Conservation (phyloP, 2,113 vertebrate genomes). For the Delphinapterus leucas region DNA sequence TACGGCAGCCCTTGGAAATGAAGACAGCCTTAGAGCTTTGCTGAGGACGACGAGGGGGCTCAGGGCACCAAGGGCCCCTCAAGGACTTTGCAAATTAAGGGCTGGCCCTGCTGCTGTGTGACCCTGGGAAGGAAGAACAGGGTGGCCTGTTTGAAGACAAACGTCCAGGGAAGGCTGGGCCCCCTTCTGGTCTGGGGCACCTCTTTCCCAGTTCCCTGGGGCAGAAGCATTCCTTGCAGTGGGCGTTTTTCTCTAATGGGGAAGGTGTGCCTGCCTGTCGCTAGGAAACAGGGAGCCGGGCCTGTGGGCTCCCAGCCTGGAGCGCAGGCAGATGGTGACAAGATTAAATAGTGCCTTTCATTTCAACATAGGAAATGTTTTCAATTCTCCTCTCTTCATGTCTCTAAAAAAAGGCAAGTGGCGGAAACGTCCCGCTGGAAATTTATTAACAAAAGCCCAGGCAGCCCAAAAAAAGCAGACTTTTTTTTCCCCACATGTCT, state of each 20-base stretch:
- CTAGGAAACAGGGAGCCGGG: slow-evolving; percentile 67
- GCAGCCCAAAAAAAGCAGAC: slow-evolving; percentile 31
- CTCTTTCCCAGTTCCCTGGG: not conserved
- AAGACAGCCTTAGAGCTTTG: not conserved
- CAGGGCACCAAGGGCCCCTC: not conserved
- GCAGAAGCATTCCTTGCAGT: not conserved
- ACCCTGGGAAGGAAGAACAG: not conserved
- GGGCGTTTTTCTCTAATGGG: not conserved
- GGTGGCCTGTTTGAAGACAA: not conserved
- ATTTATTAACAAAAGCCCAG: slow-evolving; percentile 71
- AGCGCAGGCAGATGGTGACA: slow-evolving; percentile 73
- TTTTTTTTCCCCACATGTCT: not conserved
- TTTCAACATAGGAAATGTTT: slow-evolving; percentile 72
- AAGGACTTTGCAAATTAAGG: not conserved
- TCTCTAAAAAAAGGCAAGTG: slow-evolving; percentile 76
- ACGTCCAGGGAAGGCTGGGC: not conserved
- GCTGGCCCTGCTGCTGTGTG: not conserved
- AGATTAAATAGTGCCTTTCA: slow-evolving; percentile 76
- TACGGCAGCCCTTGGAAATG: not conserved
- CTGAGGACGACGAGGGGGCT: not conserved
- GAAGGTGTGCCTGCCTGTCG: slow-evolving; percentile 65
- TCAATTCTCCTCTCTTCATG: slow-evolving; percentile 60
- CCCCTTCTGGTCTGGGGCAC: not conserved
- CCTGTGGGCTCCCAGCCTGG: slow-evolving; percentile 57
- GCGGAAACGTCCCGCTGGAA: slow-evolving; percentile 63